phyloP scores from a whole-genome alignment of 2,888 invertebrate species.

The Ochropleura plecta region DNA sequence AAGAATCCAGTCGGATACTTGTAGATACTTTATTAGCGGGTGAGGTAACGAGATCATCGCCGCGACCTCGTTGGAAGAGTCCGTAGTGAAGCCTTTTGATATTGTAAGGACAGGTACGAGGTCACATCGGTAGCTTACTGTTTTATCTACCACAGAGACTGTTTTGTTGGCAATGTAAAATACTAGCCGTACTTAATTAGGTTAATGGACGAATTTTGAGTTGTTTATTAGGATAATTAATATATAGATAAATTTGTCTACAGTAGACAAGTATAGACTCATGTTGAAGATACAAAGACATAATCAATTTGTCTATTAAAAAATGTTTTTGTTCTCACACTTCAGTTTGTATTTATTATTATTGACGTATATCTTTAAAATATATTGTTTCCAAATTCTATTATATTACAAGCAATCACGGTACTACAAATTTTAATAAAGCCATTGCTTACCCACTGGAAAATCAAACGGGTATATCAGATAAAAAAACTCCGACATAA shows the following conservation, averaged over 20 bases:
- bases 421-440: constrained; percentile 36
- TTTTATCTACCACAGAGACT: constrained; percentile 33
- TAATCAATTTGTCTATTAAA: not conserved
- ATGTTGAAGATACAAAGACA: not conserved
- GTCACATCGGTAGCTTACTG: constrained; percentile 35
- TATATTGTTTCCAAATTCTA: no score
- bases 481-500: constrained; percentile 91
- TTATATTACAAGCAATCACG: constrained; percentile 20
- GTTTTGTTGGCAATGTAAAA: constrained; percentile 22
- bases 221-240: not conserved
- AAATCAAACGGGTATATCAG: constrained; percentile 92
- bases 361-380: not conserved
- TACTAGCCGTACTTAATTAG: constrained; percentile 18
- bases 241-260: not conserved
- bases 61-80: constrained; percentile 59
- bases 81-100: constrained; percentile 65
- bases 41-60: constrained; percentile 64
- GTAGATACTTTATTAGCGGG: constrained; percentile 52
- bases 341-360: not conserved
- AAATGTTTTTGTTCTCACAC: not conserved
- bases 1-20: constrained; percentile 22
- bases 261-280: not conserved
- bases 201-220: constrained; percentile 8
- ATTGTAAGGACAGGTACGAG: constrained; percentile 52
- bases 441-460: constrained; percentile 90